phyloP scores from a whole-genome alignment of 2,797 vertebrate species.

The Xenops minutus region DNA sequence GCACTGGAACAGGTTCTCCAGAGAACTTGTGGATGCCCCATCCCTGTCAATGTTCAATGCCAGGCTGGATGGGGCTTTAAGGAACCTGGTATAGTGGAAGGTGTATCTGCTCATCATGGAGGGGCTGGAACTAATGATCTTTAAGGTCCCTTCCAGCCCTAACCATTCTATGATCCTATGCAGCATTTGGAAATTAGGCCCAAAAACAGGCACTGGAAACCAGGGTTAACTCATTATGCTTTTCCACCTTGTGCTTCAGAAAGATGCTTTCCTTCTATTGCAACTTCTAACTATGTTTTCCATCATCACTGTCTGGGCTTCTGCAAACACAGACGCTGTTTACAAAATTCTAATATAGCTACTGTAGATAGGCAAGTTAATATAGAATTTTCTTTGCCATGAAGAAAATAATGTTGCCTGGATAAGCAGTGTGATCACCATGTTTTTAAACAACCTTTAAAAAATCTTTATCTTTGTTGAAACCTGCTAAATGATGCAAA shows the following conservation, averaged over 20 bases:
- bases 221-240: not conserved
- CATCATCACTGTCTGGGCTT: not conserved
- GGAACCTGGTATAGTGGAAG: not conserved
- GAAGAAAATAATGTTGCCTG: not conserved
- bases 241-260: not conserved
- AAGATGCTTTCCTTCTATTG: not conserved
- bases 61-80: not conserved
- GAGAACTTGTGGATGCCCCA: not conserved
- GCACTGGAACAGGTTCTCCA: not conserved
- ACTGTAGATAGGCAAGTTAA: not conserved
- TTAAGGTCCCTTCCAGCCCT: not conserved
- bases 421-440: not conserved
- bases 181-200: not conserved
- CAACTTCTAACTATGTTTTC: not conserved
- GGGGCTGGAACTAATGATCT: not conserved
- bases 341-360: not conserved
- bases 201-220: not conserved
- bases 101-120: accelerated
- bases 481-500: conserved; percentile 18
- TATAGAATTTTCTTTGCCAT: not conserved
- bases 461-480: conserved; percentile 10
- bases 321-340: conserved; percentile 5
- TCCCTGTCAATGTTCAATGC: not conserved
- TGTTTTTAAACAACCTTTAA: conserved; percentile 4
- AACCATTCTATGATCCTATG: not conserved